Evolutionary conservation across 2,113 vertebrate species (phyloP).

Genomic region (Pteronura brasiliensis): DNA sequence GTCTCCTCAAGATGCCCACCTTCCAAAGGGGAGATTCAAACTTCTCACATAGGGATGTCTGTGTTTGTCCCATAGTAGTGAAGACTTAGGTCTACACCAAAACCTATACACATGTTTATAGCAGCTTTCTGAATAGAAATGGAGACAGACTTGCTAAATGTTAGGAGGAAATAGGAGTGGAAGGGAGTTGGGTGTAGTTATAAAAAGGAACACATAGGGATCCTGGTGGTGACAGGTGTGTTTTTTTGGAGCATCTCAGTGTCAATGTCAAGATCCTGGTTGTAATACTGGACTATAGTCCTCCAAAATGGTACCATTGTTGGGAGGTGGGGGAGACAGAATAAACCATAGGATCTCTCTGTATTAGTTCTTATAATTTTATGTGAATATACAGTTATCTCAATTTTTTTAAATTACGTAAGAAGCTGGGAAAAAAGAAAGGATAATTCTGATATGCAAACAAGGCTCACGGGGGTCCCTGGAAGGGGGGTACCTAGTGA

Average conservation of each 20-base stretch:
- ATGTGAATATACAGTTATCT: neutral
- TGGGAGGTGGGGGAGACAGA: too few species aligned
- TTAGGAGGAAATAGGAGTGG: neutral
- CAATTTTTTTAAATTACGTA: neutral
- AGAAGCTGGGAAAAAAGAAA: neutral
- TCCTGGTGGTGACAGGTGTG: too few species aligned
- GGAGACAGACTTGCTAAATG: neutral
- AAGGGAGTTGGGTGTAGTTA: too few species aligned
- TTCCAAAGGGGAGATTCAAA: neutral
- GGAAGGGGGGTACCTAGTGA: neutral
- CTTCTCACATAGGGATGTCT: neutral
- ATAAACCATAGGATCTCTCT: neutral
- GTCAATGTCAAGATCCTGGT: neutral
- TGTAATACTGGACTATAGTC: too few species aligned
- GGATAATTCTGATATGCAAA: neutral
- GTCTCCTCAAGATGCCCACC: neutral
- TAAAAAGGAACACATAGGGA: neutral
- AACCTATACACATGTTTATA: neutral
- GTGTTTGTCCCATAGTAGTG: neutral
- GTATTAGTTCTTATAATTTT: neutral
- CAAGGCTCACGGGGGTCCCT: fast-evolving
- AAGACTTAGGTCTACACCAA: neutral
- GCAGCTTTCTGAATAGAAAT: neutral
- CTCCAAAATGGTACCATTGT: neutral
- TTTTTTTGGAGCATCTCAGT: neutral